These are phyloP conservation scores for Proterorhinus semilunaris DNA, from an alignment of 2,113 vertebrate species.

Conservation along the genomic window DNA sequence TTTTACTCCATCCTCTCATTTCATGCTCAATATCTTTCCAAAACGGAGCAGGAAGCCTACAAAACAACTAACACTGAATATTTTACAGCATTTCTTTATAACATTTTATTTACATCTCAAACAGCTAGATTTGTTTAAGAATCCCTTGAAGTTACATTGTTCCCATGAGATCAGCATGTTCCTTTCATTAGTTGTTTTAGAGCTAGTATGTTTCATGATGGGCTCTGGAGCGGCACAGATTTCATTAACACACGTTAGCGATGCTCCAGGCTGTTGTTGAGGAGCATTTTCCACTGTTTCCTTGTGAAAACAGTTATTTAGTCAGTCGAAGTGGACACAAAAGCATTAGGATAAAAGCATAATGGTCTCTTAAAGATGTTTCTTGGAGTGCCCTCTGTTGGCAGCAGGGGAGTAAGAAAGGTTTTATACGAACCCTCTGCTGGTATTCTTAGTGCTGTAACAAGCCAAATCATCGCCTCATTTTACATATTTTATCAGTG, in stretches of 20 bases:
- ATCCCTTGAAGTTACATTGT: slow-evolving; percentile 12
- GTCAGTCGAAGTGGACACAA: no score
- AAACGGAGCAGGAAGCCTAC: slow-evolving; percentile 33
- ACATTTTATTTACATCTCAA: slow-evolving; percentile 58
- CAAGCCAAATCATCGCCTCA: not conserved
- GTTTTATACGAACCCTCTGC: no score
- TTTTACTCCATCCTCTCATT: slow-evolving; percentile 59
- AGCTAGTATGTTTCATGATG: slow-evolving; percentile 23
- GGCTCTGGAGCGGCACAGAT: slow-evolving; percentile 8
- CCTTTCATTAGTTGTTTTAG: slow-evolving; percentile 34
- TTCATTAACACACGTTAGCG: slow-evolving; percentile 30
- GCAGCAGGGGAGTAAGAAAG: no score
- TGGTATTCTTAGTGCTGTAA: not conserved
- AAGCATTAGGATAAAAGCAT: no score
- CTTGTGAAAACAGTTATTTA: not conserved
- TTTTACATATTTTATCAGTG: not conserved
- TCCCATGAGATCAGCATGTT: slow-evolving; percentile 12
- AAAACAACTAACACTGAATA: slow-evolving; percentile 42
- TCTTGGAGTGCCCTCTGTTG: no score
- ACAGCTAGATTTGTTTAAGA: slow-evolving; percentile 33
- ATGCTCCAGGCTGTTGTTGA: slow-evolving; percentile 30
- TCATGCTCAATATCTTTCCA: slow-evolving; percentile 56
- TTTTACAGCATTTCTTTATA: slow-evolving; percentile 36
- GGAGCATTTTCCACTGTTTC: not conserved
- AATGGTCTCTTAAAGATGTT: no score